phyloP scores from a whole-genome alignment of 2,888 invertebrate species.

The Pristionchus japonicus region DNA sequence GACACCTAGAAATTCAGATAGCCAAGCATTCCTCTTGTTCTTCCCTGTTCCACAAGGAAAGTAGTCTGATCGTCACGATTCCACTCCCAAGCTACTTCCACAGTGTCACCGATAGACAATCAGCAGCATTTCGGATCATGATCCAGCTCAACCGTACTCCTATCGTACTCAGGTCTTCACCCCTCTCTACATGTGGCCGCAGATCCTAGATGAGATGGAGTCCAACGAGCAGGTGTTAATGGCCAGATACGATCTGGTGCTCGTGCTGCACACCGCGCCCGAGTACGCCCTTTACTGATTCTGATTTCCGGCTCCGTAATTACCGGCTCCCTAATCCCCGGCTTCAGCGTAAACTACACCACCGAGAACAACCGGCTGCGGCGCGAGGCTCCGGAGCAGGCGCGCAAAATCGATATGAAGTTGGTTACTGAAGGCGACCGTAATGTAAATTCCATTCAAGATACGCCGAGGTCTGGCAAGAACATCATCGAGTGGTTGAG shows the following conservation, averaged over 20 bases:
- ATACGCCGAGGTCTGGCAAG: constrained; percentile 31
- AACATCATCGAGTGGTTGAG: constrained; percentile 10
- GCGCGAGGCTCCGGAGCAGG: neutral
- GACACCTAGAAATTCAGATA: too few species aligned
- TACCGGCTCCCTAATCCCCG: neutral
- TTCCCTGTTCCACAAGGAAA: too few species aligned
- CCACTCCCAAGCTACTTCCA: too few species aligned
- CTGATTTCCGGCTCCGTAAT: neutral
- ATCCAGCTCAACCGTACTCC: too few species aligned
- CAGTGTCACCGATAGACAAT: too few species aligned
- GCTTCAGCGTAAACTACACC: constrained; percentile 42
- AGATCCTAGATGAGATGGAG: constrained; percentile 41
- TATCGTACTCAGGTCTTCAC: constrained; percentile 44
- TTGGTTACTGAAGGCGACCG: neutral
- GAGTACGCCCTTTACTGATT: neutral
- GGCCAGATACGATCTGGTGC: constrained; percentile 35
- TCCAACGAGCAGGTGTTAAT: constrained; percentile 24
- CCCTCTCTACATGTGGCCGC: constrained; percentile 43
- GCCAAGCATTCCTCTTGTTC: too few species aligned
- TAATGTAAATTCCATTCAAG: neutral
- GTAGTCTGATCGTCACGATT: too few species aligned
- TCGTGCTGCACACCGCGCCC: constrained; percentile 45
- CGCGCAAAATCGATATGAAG: constrained; percentile 44
- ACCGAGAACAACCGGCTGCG: constrained; percentile 43
- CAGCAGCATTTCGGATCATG: too few species aligned